Evolutionary conservation across 1,140 invertebrate species (phyloP), one percentile per base, ranked within the genome.

Genomic region (Diachasma alloeum): DNA sequence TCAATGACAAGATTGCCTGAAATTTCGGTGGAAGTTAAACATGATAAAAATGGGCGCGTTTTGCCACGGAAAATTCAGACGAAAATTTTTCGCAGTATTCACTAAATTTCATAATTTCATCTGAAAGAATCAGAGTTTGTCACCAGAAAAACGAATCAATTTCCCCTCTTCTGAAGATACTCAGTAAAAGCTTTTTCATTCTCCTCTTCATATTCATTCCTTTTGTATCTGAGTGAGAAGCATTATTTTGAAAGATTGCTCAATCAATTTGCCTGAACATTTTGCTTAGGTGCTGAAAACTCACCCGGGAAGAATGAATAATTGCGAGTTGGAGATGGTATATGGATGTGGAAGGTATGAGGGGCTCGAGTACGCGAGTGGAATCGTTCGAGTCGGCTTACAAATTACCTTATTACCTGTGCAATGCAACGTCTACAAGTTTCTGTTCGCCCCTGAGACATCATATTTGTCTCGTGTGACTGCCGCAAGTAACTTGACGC

Each of bases 361-460:
- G 15, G 68, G 1, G 37, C 5, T 56, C 19, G 48, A 31, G 17
- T 31, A 56, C 36, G 48, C 24, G 71, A 72, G 48, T 56, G 24
- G 39, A 22, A 74, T 44, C 59, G 37, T 75, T 59, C 8, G 6
- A 48, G 36, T 53, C 17, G 19, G 73, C 73, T 75, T 75, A 75
- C 73, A 75, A 75, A 75, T 75, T 75, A 75, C 73, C 73, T 75
- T 68, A 75, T 75, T 75, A 75, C 44, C 44, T 39, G 39, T 15
- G 24, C 73, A 69, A 75, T 75, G 73, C 73, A 68, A 59, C 59
- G 36, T 68, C 63, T 31, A 24, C 66, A 17, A 39, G 46, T 63
- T 19, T 75, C 59, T 42, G 26, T 66, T 66, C 44, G 19, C 46
- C 26, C 26, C 48, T 31, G 59, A 26, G 22, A 63, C 19, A 63